Evolutionary conservation across 2,797 vertebrate species (phyloP).

Genomic region (Dallia pectoralis): DNA sequence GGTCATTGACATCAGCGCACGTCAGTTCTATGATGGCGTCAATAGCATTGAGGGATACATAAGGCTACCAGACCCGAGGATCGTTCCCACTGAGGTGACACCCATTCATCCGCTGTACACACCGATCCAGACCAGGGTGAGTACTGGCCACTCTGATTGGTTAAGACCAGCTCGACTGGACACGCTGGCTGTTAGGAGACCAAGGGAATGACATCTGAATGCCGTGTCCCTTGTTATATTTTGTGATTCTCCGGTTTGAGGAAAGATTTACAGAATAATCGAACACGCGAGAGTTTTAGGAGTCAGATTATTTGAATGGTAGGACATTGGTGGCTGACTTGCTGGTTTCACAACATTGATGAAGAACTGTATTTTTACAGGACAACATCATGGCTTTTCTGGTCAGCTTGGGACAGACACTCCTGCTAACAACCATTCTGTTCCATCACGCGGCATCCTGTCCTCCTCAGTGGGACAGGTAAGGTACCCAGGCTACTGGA

Average conservation of each 20-base stretch:
- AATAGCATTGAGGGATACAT: slow-evolving; percentile 57
- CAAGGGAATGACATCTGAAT: neutral
- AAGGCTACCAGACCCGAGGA: slow-evolving; percentile 37
- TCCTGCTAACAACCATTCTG: slow-evolving; percentile 60
- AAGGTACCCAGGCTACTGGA: slow-evolving; percentile 10
- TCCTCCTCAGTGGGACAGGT: slow-evolving; percentile 66
- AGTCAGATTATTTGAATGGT: neutral
- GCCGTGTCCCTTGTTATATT: neutral
- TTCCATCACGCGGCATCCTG: slow-evolving; percentile 55
- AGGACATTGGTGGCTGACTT: neutral
- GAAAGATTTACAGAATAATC: neutral
- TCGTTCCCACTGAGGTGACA: neutral
- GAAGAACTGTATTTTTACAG: slow-evolving; percentile 36
- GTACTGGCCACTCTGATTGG: neutral
- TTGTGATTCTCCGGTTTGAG: neutral
- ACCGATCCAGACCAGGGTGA: slow-evolving; percentile 17
- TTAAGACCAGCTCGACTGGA: neutral
- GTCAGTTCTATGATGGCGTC: slow-evolving; percentile 35
- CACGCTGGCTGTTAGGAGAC: neutral
- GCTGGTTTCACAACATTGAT: neutral
- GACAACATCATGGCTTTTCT: slow-evolving; percentile 58
- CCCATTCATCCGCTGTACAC: slow-evolving; percentile 13
- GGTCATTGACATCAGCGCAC: slow-evolving; percentile 13
- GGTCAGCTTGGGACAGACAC: slow-evolving; percentile 49
- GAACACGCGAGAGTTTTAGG: neutral